Evolutionary conservation across 2,113 vertebrate species (phyloP).

Genomic region (Scortum barcoo): DNA sequence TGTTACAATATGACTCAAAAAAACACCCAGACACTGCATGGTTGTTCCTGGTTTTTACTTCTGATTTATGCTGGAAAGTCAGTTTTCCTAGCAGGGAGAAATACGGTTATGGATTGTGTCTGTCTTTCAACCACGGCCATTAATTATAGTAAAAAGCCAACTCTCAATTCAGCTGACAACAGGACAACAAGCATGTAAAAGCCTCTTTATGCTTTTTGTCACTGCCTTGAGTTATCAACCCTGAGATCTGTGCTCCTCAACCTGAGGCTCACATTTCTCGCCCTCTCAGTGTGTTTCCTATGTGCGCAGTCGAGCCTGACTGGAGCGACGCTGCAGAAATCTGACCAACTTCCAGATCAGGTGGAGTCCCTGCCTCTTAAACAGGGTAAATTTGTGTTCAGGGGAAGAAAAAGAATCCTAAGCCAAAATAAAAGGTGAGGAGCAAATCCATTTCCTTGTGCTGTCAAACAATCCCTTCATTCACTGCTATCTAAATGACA

Average conservation of each 20-base stretch:
- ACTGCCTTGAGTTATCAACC: conserved; percentile 76
- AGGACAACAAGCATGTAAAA: conserved; percentile 75
- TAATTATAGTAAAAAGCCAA: conserved; percentile 45
- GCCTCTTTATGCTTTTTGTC: conserved; percentile 79
- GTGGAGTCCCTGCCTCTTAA: conserved; percentile 80
- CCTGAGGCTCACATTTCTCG: conserved; percentile 80
- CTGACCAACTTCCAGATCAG: conserved; percentile 82
- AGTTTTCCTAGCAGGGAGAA: background rate
- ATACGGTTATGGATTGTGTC: conserved; percentile 18
- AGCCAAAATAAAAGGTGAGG: conserved; percentile 86
- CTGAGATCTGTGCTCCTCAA: conserved; percentile 77
- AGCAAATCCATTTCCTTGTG: conserved; percentile 84
- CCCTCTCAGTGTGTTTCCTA: conserved; percentile 80
- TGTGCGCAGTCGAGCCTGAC: conserved; percentile 79
- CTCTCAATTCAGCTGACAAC: conserved; percentile 57
- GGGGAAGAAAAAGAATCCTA: conserved; percentile 80
- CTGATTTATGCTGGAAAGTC: too few species aligned
- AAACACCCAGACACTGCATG: background rate
- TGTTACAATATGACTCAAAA: background rate
- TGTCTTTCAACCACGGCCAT: conserved; percentile 34
- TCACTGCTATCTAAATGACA: conserved; percentile 87
- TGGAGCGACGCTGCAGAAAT: conserved; percentile 77
- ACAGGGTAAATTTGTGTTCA: conserved; percentile 78
- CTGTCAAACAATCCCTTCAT: conserved; percentile 86
- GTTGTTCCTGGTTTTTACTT: too few species aligned